phyloP scores from a whole-genome alignment of 2,888 invertebrate genomes.

The Euphydryas editha region DNA sequence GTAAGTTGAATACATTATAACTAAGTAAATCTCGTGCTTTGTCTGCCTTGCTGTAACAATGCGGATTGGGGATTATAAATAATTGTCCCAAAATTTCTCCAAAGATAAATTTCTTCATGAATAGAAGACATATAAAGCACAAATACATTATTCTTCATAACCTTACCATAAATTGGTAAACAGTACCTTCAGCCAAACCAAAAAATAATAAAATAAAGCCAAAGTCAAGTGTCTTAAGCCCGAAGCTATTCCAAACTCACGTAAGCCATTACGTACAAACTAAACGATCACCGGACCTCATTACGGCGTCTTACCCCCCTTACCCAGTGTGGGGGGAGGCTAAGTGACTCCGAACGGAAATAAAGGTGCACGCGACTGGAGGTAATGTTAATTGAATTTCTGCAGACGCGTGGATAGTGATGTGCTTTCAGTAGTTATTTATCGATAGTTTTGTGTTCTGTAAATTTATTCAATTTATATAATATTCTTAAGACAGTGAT shows the following conservation, averaged over 20 bases:
- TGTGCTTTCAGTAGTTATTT: conserved; percentile 35
- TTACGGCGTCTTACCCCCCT: conserved; percentile 72
- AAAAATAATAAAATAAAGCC: conserved; percentile 38
- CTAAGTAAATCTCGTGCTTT: too few species aligned
- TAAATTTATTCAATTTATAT: too few species aligned
- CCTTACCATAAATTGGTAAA: neutral
- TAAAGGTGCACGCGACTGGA: conserved; percentile 84
- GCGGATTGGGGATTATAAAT: too few species aligned
- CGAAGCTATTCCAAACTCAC: conserved; percentile 60
- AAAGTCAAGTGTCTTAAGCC: conserved; percentile 40
- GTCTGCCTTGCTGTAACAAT: too few species aligned
- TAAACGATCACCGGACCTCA: conserved; percentile 82
- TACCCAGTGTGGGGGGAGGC: conserved; percentile 39
- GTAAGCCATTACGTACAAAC: conserved; percentile 80
- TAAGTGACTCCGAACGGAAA: conserved; percentile 84
- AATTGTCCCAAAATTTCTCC: too few species aligned
- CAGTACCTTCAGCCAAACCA: conserved; percentile 26
- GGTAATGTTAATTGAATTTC: conserved; percentile 85
- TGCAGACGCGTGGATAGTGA: conserved; percentile 74
- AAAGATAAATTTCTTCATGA: neutral
- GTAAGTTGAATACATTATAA: too few species aligned
- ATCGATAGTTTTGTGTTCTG: neutral
- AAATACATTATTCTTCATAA: neutral
- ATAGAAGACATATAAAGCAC: neutral
- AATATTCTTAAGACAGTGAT: too few species aligned